Conservation (phyloP, 2,113 vertebrate species). For the Pardalotus punctatus region DNA sequence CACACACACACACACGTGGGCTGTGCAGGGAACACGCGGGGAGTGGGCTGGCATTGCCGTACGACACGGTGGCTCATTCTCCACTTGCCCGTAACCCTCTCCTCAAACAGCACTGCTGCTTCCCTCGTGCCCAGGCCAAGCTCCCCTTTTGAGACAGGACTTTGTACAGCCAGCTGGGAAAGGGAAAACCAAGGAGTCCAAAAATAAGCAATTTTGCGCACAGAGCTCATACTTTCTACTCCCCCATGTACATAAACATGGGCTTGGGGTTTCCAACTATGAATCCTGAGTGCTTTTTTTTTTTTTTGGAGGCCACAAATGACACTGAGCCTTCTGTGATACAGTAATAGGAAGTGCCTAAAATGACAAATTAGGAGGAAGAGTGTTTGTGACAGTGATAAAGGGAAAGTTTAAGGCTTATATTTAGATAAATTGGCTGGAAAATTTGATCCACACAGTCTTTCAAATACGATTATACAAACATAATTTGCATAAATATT, state of each 20-base stretch:
- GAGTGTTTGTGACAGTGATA: constrained; percentile 57
- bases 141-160: background rate
- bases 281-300: background rate
- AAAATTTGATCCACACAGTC: constrained; percentile 66
- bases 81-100: background rate
- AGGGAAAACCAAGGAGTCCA: accelerated
- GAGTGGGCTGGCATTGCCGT: too few species aligned
- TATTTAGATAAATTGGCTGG: constrained; percentile 67
- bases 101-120: background rate
- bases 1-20: too few species aligned
- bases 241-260: accelerated
- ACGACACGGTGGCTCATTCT: background rate
- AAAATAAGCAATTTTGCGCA: background rate
- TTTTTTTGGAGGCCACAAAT: background rate
- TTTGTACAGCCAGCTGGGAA: background rate
- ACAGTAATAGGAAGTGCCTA: background rate
- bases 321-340: background rate
- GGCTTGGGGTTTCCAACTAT: background rate
- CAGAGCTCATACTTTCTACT: background rate
- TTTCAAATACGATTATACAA: constrained; percentile 67
- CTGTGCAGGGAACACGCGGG: background rate
- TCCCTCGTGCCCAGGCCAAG: background rate
- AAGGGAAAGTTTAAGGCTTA: constrained; percentile 63
- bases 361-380: constrained; percentile 40
- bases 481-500: constrained; percentile 72